A percentile compares a stretch with the other conserved stretches of the same genome.
Conservation (phyloP, 2,888 invertebrate species). For the Myopa tessellatipennis region DNA sequence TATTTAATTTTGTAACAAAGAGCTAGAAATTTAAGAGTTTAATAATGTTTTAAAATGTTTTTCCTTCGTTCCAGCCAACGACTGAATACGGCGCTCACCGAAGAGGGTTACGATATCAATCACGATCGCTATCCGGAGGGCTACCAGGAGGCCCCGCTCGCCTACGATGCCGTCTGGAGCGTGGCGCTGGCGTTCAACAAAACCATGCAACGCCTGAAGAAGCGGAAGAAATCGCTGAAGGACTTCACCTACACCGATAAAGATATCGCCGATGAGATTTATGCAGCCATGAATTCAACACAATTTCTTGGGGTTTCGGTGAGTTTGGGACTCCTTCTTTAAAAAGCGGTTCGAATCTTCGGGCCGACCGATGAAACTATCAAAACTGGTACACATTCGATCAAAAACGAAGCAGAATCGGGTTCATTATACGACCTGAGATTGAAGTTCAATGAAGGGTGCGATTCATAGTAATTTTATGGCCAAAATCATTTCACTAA, state of each 20-base stretch:
- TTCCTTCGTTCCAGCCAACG: slow-evolving; percentile 72
- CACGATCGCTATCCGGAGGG: slow-evolving; percentile 91
- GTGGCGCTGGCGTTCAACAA: slow-evolving; percentile 97
- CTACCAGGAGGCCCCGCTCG: slow-evolving; percentile 97
- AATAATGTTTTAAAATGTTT: not conserved
- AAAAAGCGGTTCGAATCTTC: too few species aligned
- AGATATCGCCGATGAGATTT: slow-evolving; percentile 94
- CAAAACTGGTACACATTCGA: too few species aligned
- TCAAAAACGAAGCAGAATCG: too few species aligned
- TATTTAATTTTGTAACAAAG: too few species aligned
- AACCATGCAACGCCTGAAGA: slow-evolving; percentile 88
- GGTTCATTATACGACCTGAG: too few species aligned
- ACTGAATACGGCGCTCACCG: slow-evolving; percentile 83
- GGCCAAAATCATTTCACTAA: too few species aligned
- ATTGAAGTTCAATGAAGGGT: too few species aligned
- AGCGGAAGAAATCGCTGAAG: slow-evolving; percentile 83
- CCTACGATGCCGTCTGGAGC: slow-evolving; percentile 99
- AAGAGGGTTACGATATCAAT: slow-evolving; percentile 86
- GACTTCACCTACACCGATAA: slow-evolving; percentile 97
- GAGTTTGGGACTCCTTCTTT: slow-evolving; percentile 67
- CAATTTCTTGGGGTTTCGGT: slow-evolving; percentile 98
- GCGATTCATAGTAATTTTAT: too few species aligned
- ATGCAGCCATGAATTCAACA: slow-evolving; percentile 98
- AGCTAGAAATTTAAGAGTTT: not conserved
- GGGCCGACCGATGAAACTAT: too few species aligned